These are phyloP conservation scores for Pandemis corylana DNA, from an alignment of 2,888 invertebrate species.

Conservation along the genomic window DNA sequence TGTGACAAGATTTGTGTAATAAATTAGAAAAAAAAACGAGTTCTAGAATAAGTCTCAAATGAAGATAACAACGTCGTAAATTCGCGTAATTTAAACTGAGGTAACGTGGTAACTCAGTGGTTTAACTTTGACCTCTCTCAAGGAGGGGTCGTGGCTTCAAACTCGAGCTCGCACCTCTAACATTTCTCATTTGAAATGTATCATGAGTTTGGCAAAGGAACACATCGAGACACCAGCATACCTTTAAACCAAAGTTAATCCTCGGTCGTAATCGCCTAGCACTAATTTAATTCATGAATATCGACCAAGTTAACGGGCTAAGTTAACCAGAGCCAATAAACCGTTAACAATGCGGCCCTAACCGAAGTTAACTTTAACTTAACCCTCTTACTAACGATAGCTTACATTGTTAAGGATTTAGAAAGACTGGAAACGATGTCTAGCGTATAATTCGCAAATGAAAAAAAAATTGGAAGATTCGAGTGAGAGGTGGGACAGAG, in stretches of 20 bases:
- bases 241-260: not conserved
- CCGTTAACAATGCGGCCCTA: conserved; percentile 58
- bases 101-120: too few species aligned
- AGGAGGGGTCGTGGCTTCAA: too few species aligned
- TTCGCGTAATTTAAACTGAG: too few species aligned
- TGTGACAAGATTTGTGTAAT: too few species aligned
- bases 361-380: conserved; percentile 51
- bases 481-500: too few species aligned
- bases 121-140: too few species aligned
- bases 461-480: not conserved
- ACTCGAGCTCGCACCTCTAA: too few species aligned
- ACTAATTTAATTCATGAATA: conserved; percentile 43
- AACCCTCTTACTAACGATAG: conserved; percentile 57
- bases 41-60: too few species aligned
- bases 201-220: too few species aligned
- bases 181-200: too few species aligned
- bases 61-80: too few species aligned
- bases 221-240: not conserved
- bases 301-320: conserved; percentile 38
- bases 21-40: too few species aligned
- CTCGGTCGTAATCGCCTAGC: conserved; percentile 13
- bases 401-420: conserved; percentile 47
- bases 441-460: not conserved
- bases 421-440: conserved; percentile 42
- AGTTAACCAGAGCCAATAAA: conserved; percentile 55